These are phyloP conservation scores for Diorhabda elongata DNA, from an alignment of 1,140 invertebrate species.

Conservation along the genomic window DNA sequence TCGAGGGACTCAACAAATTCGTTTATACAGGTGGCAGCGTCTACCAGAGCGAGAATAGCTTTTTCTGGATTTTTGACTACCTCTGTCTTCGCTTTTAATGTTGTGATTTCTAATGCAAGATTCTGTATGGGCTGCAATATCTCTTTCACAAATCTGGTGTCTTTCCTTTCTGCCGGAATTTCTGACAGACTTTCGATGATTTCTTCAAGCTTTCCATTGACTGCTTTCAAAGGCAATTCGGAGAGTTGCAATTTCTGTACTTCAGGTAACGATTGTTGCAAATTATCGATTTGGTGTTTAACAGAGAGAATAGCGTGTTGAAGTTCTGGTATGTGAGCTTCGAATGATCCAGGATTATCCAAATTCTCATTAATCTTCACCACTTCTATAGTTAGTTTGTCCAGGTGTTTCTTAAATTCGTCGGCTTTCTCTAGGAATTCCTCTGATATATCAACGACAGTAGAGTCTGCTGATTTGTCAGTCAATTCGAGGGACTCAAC, in stretches of 20 bases:
- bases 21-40: neutral
- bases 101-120: neutral
- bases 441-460: neutral
- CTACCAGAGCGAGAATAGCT: neutral
- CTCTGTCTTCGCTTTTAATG: neutral
- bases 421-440: neutral
- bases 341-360: conserved; percentile 19
- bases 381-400: conserved; percentile 18
- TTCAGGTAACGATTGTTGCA: neutral
- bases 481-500: neutral
- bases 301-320: conserved; percentile 12
- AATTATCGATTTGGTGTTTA: neutral
- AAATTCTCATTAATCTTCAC: conserved; percentile 16
- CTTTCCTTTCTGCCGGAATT: neutral
- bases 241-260: neutral
- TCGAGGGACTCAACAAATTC: neutral
- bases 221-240: neutral
- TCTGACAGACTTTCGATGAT: neutral
- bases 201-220: neutral
- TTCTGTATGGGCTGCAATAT: neutral
- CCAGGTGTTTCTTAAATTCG: neutral
- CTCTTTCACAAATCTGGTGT: neutral
- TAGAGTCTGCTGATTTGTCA: neutral
- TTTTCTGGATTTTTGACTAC: neutral
- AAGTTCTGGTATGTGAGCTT: conserved; percentile 21